These are phyloP conservation scores for roundworm (Caenorhabditis elegans) DNA, from an alignment of 1,140 invertebrate genomes.

Conservation along the genomic window WBcel235 BX284604.4:6521001-6521500, in stretches of 20 bases:
- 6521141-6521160: not conserved
- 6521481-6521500: not conserved
- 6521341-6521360: constrained; percentile 10
- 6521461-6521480: not conserved
- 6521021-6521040: no score
- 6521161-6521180: constrained; percentile 9
- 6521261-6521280: not conserved
- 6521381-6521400: constrained; percentile 4
- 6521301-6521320: not conserved
- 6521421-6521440: not conserved
- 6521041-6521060: no score
- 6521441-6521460: not conserved
- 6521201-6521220: not conserved
- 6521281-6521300: not conserved
- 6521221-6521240: not conserved
- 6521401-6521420: not conserved
- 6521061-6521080: no score
- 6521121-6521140: constrained; percentile 12
- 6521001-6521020: no score
- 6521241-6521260: constrained; percentile 11
- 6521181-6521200: constrained; percentile 15
- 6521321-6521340: constrained; percentile 1
- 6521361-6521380: not conserved
- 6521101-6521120: not conserved
- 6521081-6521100: no score